Conservation (phyloP, 30 jellyfish, hydroid and myxozoan species). For the Aurelia sp. region DNA sequence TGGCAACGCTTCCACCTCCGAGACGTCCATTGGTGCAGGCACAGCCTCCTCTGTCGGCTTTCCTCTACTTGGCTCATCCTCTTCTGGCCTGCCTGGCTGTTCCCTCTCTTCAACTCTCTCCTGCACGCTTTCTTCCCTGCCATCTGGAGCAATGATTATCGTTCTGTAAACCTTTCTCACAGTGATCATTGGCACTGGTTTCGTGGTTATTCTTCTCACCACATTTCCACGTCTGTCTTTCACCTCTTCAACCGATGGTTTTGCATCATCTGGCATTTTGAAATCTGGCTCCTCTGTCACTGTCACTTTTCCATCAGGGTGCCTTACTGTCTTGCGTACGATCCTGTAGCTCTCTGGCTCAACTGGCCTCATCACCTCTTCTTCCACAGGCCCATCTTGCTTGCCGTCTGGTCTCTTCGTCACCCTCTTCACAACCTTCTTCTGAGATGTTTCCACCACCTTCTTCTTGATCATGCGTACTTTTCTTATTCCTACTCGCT, state of each 20-base stretch:
- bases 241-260: slow-evolving; percentile 37
- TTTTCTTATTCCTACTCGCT: slow-evolving; percentile 44
- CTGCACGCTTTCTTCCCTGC: slow-evolving; percentile 55
- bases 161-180: slow-evolving; percentile 63
- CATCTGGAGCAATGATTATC: slow-evolving; percentile 50
- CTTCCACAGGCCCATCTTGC: slow-evolving; percentile 83
- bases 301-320: slow-evolving; percentile 70
- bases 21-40: background rate
- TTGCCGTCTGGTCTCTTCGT: slow-evolving; percentile 76
- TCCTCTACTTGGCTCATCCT: slow-evolving; percentile 15
- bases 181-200: slow-evolving; percentile 58
- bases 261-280: slow-evolving; percentile 64
- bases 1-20: too few species aligned
- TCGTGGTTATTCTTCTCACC: slow-evolving; percentile 51
- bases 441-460: slow-evolving; percentile 76
- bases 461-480: slow-evolving; percentile 58
- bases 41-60: slow-evolving; percentile 39
- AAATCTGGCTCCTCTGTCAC: slow-evolving; percentile 75
- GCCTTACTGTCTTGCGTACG: slow-evolving; percentile 63
- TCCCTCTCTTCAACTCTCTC: slow-evolving; percentile 57
- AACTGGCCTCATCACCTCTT: slow-evolving; percentile 66
- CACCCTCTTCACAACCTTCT: slow-evolving; percentile 67
- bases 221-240: slow-evolving; percentile 57
- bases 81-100: slow-evolving; percentile 9
- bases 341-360: slow-evolving; percentile 68